Evolutionary conservation across 2,113 vertebrate genomes (phyloP), one percentile per base, ranked within the genome.

Genomic region (Peromyscus maniculatus): DNA sequence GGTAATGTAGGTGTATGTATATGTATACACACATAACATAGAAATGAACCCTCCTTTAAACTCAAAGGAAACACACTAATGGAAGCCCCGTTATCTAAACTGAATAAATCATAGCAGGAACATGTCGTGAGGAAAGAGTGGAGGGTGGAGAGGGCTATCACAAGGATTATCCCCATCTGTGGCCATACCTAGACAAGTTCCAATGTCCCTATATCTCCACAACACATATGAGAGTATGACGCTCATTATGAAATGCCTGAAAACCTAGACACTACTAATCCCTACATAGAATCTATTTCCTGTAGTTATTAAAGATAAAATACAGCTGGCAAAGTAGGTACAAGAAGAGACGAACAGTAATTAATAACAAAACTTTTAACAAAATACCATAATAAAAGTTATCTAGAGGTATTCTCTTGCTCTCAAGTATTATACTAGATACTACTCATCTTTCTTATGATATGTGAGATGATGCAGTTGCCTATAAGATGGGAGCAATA

Each of bases 1-100:
- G 52, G 52, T 52, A 52, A 52, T 11, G 10, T 52, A 8, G 52
- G 31, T 69, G 31, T 69, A 12, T 31, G 31, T 69, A 15, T 62
- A 15, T 21, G 62, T 64, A 52, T 33, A 67, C 67, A 31, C 72
- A 69, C 62, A 19, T 57, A 57, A 62, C 24, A 83, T 39, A 62
- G 55, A 83, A 83, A 62, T 26, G 21, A 83, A 15, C 12, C 52
- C 39, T 72, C 28, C 64, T 39, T 94, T 86, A 95, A 95, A 83
- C 39, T 31, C 19, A 91, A 88, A 91, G 19, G 26, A 91, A 62
- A 93, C 71, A 96, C 84, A 3, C 22, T 71, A 57, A 52, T 5
- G 22, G 74, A 75, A 89, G 2, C 10, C 6, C 10, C 57, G 62
- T 5, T 19, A 17, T 28, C 2, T 92, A 75, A 94, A 69, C 10